These are phyloP conservation scores for Muntiacus muntjak DNA, from an alignment of 2,113 vertebrate genomes.

Conservation along the genomic window DNA sequence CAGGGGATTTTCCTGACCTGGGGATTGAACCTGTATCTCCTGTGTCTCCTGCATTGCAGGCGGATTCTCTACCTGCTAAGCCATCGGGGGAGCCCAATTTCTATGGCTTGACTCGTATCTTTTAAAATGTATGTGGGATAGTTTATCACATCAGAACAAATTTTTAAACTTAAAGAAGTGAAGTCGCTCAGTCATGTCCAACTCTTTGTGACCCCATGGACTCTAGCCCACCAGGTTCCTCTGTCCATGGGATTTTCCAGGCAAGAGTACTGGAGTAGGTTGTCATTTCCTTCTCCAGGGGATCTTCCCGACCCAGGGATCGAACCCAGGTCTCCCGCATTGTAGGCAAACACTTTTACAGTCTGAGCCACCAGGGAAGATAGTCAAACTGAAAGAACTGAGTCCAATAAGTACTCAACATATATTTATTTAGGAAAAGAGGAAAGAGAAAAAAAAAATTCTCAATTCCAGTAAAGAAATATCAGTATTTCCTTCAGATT, in stretches of 20 bases:
- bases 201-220: not conserved
- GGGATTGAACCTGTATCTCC: not conserved
- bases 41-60: not conserved
- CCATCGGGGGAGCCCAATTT: not conserved
- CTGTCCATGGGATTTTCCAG: not conserved
- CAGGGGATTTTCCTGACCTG: not conserved
- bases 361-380: not conserved
- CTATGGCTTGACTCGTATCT: not conserved
- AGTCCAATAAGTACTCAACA: not conserved
- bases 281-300: not conserved
- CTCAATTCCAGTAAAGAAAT: conserved; percentile 2
- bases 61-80: not conserved
- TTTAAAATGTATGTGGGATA: not conserved
- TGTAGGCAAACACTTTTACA: not conserved
- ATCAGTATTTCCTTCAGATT: not conserved
- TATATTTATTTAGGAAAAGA: not conserved
- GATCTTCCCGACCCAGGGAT: not conserved
- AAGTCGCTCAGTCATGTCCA: not conserved
- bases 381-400: not conserved
- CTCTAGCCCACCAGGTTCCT: not conserved
- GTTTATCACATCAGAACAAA: not conserved
- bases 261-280: not conserved
- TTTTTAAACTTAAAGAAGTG: not conserved
- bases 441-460: not conserved
- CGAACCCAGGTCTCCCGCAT: not conserved